phyloP scores from a whole-genome alignment of 2,113 vertebrate species.

The Eubucco bourcierii region DNA sequence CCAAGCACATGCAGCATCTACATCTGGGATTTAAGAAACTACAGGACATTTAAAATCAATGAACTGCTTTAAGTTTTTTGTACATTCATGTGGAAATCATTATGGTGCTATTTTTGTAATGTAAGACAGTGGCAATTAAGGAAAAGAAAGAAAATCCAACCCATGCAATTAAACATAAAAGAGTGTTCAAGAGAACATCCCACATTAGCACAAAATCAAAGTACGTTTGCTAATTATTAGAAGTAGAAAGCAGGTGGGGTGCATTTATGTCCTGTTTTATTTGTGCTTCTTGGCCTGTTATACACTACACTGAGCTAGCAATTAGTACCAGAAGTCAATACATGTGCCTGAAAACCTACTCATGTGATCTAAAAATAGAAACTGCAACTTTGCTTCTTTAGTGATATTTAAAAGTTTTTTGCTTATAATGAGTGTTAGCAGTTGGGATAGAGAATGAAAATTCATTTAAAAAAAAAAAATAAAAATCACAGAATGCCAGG shows the following conservation, averaged over 20 bases:
- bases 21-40: neutral
- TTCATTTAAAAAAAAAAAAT: neutral
- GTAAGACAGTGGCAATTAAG: neutral
- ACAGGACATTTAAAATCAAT: neutral
- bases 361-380: slow-evolving; percentile 1
- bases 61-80: neutral
- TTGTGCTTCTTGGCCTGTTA: neutral
- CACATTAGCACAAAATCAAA: neutral
- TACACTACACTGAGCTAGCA: neutral
- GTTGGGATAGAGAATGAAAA: neutral
- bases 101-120: slow-evolving; percentile 19
- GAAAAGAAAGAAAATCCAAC: neutral
- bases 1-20: neutral
- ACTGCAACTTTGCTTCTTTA: neutral
- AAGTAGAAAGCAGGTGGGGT: neutral
- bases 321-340: slow-evolving; percentile 14
- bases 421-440: neutral
- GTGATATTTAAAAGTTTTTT: neutral
- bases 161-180: slow-evolving; percentile 22
- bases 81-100: neutral
- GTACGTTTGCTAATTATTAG: neutral
- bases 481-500: no score
- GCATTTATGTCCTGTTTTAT: neutral
- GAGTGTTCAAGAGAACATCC: neutral
- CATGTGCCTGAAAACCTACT: neutral